These are phyloP conservation scores for Sinocyclocheilus grahami DNA, from an alignment of 2,113 vertebrate species.

Conservation along the genomic window DNA sequence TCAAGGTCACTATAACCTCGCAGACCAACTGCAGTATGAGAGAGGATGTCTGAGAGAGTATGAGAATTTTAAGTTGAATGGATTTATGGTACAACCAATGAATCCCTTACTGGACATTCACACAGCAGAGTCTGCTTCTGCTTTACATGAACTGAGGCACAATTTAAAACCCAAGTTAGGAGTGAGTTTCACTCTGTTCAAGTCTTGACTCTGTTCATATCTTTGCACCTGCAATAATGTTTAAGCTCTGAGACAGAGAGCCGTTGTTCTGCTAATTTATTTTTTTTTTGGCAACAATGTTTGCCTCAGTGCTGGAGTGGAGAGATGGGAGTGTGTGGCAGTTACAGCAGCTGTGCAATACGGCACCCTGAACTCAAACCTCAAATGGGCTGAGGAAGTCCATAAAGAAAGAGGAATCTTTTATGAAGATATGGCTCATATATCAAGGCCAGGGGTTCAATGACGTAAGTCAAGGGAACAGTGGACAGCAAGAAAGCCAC, in stretches of 20 bases:
- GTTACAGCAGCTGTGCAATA: slow-evolving; percentile 45
- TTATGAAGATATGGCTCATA: slow-evolving; percentile 49
- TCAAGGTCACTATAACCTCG: slow-evolving; percentile 71
- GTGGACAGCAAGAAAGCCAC: slow-evolving; percentile 38
- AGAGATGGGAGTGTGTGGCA: slow-evolving; percentile 46
- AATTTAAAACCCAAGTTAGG: not conserved
- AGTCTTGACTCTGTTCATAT: slow-evolving; percentile 32
- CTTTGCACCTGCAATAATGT: slow-evolving; percentile 53
- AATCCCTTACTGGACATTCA: not conserved
- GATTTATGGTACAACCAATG: not conserved
- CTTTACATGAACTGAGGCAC: not conserved
- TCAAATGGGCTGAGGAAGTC: not conserved
- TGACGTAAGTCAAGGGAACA: slow-evolving; percentile 69
- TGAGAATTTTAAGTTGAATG: slow-evolving; percentile 34
- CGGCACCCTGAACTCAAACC: slow-evolving; percentile 50
- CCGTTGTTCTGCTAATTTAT: slow-evolving; percentile 34
- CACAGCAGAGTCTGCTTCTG: not conserved
- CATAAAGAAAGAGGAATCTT: slow-evolving; percentile 36
- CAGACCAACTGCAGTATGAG: slow-evolving; percentile 52
- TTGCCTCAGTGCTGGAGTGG: slow-evolving; percentile 32
- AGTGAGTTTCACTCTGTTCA: not conserved
- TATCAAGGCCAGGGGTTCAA: slow-evolving; percentile 66
- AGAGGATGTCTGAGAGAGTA: slow-evolving; percentile 45
- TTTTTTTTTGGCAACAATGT: slow-evolving; percentile 26
- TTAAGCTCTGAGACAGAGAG: slow-evolving; percentile 41